A percentile compares a stretch with the other conserved stretches of the same genome.
Conservation (phyloP, 2,888 invertebrate species). For the Zelleria hepariella region DNA sequence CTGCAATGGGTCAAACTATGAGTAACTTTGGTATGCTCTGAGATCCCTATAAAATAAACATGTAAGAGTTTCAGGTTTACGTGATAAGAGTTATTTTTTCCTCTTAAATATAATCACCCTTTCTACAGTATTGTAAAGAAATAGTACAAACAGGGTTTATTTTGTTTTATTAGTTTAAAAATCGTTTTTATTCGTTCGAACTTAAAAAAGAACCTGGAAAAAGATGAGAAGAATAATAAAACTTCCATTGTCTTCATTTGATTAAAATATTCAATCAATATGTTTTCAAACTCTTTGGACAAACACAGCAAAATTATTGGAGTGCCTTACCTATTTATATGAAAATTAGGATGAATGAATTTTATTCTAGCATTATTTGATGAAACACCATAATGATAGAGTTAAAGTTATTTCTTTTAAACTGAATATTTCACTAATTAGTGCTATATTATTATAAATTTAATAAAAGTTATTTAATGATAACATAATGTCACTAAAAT, state of each 20-base stretch:
- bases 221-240: conserved; percentile 11
- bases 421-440: conserved; percentile 51
- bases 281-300: conserved; percentile 56
- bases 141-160: not conserved
- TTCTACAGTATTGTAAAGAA: not conserved
- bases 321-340: conserved; percentile 73
- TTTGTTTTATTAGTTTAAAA: not conserved
- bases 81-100: too few relatives aligned
- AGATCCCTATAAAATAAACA: too few relatives aligned
- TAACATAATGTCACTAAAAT: conserved; percentile 15
- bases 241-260: conserved; percentile 64
- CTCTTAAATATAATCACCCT: too few relatives aligned
- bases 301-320: conserved; percentile 67
- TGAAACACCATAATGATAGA: conserved; percentile 67
- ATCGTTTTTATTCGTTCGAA: conserved; percentile 1
- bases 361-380: conserved; percentile 71
- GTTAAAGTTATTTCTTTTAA: conserved; percentile 55
- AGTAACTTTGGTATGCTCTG: not conserved
- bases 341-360: conserved; percentile 66
- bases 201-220: not conserved
- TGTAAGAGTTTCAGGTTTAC: too few relatives aligned
- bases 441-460: conserved; percentile 32
- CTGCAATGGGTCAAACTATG: not conserved
- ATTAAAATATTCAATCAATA: conserved; percentile 36
- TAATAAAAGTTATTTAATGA: conserved; percentile 46